A percentile compares a stretch with the other conserved stretches of the same genome.
These are phyloP conservation scores for Neopipo cinnamomea DNA, from an alignment of 2,113 vertebrate species.

Conservation along the genomic window DNA sequence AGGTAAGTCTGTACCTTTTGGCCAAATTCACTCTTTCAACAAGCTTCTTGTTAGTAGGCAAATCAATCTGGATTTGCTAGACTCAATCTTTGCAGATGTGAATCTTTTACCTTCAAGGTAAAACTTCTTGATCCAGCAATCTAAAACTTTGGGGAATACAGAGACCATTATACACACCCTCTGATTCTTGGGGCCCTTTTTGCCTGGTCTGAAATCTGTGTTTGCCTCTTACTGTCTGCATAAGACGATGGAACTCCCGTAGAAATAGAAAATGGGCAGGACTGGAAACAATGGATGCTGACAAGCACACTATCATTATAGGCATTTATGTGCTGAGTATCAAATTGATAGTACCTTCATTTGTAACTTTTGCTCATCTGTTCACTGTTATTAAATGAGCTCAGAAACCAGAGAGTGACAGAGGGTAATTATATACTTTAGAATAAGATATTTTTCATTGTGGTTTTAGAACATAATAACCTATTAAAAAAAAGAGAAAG, in stretches of 20 bases:
- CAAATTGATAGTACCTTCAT: slow-evolving; percentile 77
- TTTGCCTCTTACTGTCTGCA: slow-evolving; percentile 53
- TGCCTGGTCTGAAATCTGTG: slow-evolving; percentile 37
- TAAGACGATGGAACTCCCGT: slow-evolving; percentile 36
- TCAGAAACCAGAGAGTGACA: slow-evolving; percentile 72
- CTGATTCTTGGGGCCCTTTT: slow-evolving; percentile 13
- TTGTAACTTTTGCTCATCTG: slow-evolving; percentile 79
- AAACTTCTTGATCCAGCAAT: background rate
- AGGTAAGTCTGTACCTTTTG: background rate
- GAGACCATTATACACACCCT: background rate
- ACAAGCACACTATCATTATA: slow-evolving; percentile 79
- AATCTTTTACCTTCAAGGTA: background rate
- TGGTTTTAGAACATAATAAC: slow-evolving; percentile 69
- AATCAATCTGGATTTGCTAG: background rate
- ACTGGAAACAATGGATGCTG: slow-evolving; percentile 73
- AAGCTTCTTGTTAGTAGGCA: background rate
- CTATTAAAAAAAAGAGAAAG: slow-evolving; percentile 36
- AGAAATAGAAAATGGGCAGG: slow-evolving; percentile 68
- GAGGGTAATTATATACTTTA: slow-evolving; percentile 80
- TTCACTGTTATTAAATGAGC: slow-evolving; percentile 78
- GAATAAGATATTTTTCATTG: slow-evolving; percentile 71
- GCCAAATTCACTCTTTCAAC: background rate
- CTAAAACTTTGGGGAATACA: background rate
- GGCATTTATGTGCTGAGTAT: slow-evolving; percentile 74
- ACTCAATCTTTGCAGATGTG: background rate